A percentile compares a stretch with the other conserved stretches of the same genome.
Conservation (phyloP, 2,888 invertebrate genomes). For the Netelia inedita region DNA sequence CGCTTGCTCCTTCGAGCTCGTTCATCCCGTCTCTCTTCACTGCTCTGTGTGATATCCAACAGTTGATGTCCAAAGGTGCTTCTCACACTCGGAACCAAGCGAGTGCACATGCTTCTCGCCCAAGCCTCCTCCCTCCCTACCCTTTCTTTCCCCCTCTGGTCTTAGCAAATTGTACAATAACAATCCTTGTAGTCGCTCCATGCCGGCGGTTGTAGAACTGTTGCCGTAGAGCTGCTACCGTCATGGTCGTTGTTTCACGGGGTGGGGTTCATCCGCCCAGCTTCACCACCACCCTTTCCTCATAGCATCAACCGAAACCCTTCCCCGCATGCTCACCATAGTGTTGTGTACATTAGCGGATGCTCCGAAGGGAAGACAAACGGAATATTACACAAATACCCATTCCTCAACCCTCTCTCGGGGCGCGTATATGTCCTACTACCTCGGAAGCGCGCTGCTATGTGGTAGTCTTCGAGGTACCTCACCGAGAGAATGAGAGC, state of each 20-base stretch:
- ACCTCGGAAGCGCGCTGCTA: constrained; percentile 26
- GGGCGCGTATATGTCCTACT: constrained; percentile 57
- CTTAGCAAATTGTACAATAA: constrained; percentile 85
- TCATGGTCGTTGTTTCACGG: constrained; percentile 74
- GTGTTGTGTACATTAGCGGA: constrained; percentile 85
- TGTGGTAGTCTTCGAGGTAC: constrained; percentile 60
- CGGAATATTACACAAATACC: constrained; percentile 85
- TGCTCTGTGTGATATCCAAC: constrained; percentile 79
- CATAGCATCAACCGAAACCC: constrained; percentile 62
- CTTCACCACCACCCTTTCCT: constrained; percentile 70
- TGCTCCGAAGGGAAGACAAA: constrained; percentile 85
- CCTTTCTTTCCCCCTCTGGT: constrained; percentile 76
- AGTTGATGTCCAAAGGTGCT: constrained; percentile 85
- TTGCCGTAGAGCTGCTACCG: constrained; percentile 43
- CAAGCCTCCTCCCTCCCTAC: no score
- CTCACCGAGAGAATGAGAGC: constrained; percentile 51
- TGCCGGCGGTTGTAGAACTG: constrained; percentile 61
- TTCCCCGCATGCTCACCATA: constrained; percentile 69
- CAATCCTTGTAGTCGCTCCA: constrained; percentile 82
- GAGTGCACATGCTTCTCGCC: constrained; percentile 40
- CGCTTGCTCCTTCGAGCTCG: constrained; percentile 31
- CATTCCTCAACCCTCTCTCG: constrained; percentile 67
- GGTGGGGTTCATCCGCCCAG: constrained; percentile 72
- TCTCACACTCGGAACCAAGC: constrained; percentile 79
- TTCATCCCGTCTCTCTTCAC: constrained; percentile 34